Percentiles rank a stretch among this genome's conserved stretches.
These are phyloP conservation scores for Pterostichus madidus DNA, from an alignment of 2,888 invertebrate genomes.

Conservation along the genomic window DNA sequence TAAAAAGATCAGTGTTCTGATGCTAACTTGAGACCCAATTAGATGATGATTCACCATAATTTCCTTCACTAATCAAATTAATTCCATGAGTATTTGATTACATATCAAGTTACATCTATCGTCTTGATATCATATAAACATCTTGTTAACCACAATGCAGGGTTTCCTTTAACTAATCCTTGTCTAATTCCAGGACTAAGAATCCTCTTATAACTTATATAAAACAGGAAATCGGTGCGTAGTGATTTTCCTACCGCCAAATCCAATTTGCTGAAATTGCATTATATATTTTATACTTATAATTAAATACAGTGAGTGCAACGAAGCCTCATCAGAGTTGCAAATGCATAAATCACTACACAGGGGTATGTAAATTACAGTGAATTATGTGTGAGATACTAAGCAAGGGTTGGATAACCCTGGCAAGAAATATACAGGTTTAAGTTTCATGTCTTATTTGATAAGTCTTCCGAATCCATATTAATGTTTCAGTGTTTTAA, in stretches of 20 bases:
- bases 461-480: constrained; percentile 58
- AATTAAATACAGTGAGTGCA: constrained; percentile 68
- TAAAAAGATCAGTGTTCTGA: neutral
- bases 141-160: neutral
- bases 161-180: constrained; percentile 1
- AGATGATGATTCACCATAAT: no score
- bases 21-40: no score
- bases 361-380: neutral
- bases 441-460: constrained; percentile 30
- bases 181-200: neutral
- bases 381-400: no score
- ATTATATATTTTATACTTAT: constrained; percentile 70
- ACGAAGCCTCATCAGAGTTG: constrained; percentile 42
- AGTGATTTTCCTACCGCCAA: constrained; percentile 69
- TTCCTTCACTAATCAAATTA: no score
- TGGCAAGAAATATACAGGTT: constrained; percentile 5
- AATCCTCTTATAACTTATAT: constrained; percentile 2
- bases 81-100: neutral
- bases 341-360: constrained; percentile 10
- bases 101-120: neutral
- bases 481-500: constrained; percentile 36
- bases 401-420: constrained; percentile 16
- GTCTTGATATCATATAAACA: constrained; percentile 28
- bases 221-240: constrained; percentile 29
- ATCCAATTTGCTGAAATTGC: constrained; percentile 74